A percentile compares a stretch with the other conserved stretches of the same genome.
phyloP scores from a whole-genome alignment of 2,113 vertebrate genomes.

The Gymnarchus niloticus region DNA sequence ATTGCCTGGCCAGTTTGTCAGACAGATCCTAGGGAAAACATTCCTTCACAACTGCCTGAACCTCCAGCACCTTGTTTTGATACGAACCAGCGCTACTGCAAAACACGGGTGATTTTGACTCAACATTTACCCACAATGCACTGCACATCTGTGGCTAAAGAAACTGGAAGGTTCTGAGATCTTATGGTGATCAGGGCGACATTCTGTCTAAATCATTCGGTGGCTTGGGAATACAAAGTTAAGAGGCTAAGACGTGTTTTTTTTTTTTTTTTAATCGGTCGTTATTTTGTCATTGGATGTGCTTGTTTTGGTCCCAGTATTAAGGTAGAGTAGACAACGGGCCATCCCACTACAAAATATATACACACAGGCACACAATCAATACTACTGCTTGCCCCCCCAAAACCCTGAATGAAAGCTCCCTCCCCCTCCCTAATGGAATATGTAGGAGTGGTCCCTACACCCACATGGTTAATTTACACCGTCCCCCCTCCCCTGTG shows the following conservation, averaged over 20 bases:
- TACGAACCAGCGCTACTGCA: constrained; percentile 30
- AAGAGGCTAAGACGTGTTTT: neutral
- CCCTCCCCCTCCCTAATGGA: neutral
- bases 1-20: neutral
- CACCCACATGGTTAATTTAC: no score
- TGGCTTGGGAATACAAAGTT: neutral
- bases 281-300: neutral
- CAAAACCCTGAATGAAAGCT: neutral
- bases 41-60: neutral
- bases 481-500: neutral
- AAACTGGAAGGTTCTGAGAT: neutral
- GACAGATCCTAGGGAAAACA: neutral
- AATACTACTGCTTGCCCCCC: neutral
- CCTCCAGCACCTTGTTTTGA: neutral
- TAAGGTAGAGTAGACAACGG: neutral
- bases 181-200: neutral
- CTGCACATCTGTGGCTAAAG: neutral
- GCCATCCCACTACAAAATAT: neutral
- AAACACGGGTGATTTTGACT: neutral
- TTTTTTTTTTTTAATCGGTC: neutral
- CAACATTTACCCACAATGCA: neutral
- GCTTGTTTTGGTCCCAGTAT: neutral
- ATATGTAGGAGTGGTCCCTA: neutral
- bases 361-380: neutral
- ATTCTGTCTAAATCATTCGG: neutral